phyloP scores from a whole-genome alignment of 2,797 vertebrate species.

The Micrastur ruficollis region DNA sequence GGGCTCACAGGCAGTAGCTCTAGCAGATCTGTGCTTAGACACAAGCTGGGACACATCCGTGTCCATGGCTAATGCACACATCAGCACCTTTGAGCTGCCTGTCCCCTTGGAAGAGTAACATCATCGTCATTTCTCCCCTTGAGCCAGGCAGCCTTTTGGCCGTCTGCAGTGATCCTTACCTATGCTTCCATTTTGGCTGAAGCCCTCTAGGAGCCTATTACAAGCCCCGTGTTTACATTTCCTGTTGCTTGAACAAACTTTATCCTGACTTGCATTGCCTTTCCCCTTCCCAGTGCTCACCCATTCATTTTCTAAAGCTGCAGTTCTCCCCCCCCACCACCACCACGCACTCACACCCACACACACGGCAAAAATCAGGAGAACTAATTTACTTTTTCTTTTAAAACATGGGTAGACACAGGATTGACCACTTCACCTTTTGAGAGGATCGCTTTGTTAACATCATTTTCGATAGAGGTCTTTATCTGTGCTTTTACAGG shows the following conservation, averaged over 20 bases:
- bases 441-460: constrained; percentile 44
- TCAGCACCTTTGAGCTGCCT: background rate
- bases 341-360: background rate
- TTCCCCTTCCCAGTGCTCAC: background rate
- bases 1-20: background rate
- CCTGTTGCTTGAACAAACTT: background rate
- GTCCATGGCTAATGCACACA: fast-evolving
- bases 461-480: constrained; percentile 37
- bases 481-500: constrained; percentile 52
- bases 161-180: background rate
- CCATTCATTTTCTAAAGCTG: constrained; percentile 5
- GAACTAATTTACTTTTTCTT: constrained; percentile 21
- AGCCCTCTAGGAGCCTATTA: background rate
- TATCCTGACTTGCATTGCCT: background rate
- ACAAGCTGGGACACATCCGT: background rate
- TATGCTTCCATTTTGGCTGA: background rate
- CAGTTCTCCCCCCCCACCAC: background rate
- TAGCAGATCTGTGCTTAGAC: background rate
- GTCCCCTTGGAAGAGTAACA: background rate
- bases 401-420: background rate
- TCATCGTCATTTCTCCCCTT: background rate
- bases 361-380: background rate
- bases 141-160: background rate
- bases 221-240: background rate
- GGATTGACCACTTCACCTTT: constrained; percentile 39